Evolutionary conservation across 1,140 invertebrate species (phyloP).

Genomic region (Ditylenchus dipsaci): DNA sequence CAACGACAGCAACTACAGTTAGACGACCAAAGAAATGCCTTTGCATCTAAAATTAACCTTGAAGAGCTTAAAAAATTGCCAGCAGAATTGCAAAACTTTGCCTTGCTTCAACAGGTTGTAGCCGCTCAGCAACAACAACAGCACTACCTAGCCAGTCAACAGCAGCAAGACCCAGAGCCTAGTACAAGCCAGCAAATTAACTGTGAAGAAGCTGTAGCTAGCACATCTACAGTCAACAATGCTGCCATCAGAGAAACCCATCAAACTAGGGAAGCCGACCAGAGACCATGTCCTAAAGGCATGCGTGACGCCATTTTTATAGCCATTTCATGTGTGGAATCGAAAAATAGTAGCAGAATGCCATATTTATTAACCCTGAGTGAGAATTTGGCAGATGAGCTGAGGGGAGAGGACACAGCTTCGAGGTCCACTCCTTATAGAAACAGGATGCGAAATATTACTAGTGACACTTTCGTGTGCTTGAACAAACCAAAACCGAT

Average conservation of each 20-base stretch:
- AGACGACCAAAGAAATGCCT: not conserved
- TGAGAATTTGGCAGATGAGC: constrained; percentile 16
- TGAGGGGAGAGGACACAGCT: not conserved
- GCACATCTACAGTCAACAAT: not conserved
- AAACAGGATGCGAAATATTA: constrained; percentile 22
- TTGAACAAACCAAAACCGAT: constrained; percentile 26
- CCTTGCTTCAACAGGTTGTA: not conserved
- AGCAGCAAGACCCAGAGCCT: not conserved
- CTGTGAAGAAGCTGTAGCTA: not conserved
- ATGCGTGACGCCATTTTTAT: constrained; percentile 37
- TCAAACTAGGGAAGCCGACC: constrained; percentile 4
- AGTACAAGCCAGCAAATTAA: not conserved
- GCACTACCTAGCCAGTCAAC: not conserved
- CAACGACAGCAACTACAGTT: not conserved
- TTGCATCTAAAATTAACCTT: not conserved
- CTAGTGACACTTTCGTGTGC: constrained; percentile 30
- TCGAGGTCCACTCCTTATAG: not conserved
- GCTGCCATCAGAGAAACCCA: not conserved
- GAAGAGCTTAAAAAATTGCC: not conserved
- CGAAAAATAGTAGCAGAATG: constrained; percentile 26
- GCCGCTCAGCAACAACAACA: constrained; percentile 10
- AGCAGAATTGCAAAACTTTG: not conserved
- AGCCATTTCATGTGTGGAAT: constrained; percentile 27
- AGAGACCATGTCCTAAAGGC: not conserved
- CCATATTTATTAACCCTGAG: constrained; percentile 35